These are phyloP conservation scores for Cataglyphis hispanica DNA, from an alignment of 1,140 invertebrate species.

Conservation along the genomic window DNA sequence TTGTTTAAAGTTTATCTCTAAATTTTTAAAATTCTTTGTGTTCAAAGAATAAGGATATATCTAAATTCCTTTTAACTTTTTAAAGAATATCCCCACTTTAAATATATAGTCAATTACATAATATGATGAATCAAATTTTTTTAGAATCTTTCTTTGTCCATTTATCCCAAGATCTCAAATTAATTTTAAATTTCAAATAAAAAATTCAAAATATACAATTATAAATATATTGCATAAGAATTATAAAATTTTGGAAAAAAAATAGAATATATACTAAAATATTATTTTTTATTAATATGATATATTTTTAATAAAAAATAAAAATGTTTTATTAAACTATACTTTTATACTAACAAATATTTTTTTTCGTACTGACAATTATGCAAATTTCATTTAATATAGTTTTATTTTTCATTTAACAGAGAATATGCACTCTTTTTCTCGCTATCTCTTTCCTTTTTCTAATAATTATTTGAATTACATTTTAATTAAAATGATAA, in stretches of 20 bases:
- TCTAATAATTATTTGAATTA: conserved; percentile 44
- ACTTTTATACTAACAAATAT: conserved; percentile 14
- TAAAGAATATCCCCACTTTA: conserved; percentile 7
- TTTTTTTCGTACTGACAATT: neutral
- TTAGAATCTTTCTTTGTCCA: conserved; percentile 13
- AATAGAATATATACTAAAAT: too few species aligned
- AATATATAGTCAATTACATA: neutral
- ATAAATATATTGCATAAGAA: too few species aligned
- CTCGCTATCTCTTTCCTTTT: neutral
- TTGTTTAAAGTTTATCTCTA: neutral
- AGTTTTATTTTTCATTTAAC: neutral
- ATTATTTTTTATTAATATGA: too few species aligned
- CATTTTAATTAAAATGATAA: conserved; percentile 55
- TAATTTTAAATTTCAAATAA: too few species aligned
- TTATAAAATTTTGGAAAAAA: too few species aligned
- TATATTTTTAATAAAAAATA: neutral
- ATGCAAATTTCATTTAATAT: conserved; percentile 10
- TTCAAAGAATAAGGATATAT: conserved; percentile 11
- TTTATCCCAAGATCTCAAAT: too few species aligned
- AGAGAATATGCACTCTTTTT: neutral
- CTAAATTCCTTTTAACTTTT: neutral
- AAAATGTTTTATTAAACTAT: neutral
- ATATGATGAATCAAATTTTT: neutral
- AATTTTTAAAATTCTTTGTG: conserved; percentile 33
- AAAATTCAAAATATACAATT: neutral